Percentiles rank a stretch among this genome's conserved stretches.
Conservation (phyloP, 2,113 vertebrate species). For the Tetraodon nigroviridis region DNA sequence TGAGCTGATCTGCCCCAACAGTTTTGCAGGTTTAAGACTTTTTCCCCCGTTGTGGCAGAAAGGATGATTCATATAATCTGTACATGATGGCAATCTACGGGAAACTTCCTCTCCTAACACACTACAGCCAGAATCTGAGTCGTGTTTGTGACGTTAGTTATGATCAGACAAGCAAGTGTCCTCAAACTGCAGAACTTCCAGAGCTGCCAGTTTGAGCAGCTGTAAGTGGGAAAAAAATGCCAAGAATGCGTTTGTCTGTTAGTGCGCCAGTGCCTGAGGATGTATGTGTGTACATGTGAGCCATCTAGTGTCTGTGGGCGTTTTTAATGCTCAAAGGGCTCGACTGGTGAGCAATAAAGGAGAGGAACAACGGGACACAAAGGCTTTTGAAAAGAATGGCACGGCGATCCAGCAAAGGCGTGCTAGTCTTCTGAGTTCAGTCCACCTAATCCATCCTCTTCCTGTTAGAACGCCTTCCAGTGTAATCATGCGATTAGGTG, state of each 20-base stretch:
- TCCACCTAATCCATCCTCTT: conserved; percentile 27
- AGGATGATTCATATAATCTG: background rate
- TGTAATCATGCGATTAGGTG: conserved; percentile 39
- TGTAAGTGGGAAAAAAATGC: conserved; percentile 48
- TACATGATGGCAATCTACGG: conserved; percentile 41
- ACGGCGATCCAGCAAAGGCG: conserved; percentile 9
- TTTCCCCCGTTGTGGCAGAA: background rate
- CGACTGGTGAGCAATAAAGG: background rate
- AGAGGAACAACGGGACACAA: background rate
- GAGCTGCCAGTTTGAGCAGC: conserved; percentile 29
- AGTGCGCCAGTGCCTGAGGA: conserved; percentile 33
- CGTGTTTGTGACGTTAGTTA: conserved; percentile 41
- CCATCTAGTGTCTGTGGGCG: conserved; percentile 6
- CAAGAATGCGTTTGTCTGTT: conserved; percentile 53
- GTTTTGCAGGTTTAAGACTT: background rate
- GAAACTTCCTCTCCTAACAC: conserved; percentile 48
- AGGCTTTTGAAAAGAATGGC: background rate
- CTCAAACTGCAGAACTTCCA: conserved; percentile 24
- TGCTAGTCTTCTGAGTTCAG: conserved; percentile 21
- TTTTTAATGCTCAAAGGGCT: too few relatives aligned
- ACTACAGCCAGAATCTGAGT: conserved; percentile 26
- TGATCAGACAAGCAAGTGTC: conserved; percentile 18
- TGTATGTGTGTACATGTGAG: conserved; percentile 36
- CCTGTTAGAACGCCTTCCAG: conserved; percentile 6
- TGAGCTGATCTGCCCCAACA: background rate